These are phyloP conservation scores for Pomatostomus ruficeps DNA, from an alignment of 2,113 vertebrate species.

Conservation along the genomic window DNA sequence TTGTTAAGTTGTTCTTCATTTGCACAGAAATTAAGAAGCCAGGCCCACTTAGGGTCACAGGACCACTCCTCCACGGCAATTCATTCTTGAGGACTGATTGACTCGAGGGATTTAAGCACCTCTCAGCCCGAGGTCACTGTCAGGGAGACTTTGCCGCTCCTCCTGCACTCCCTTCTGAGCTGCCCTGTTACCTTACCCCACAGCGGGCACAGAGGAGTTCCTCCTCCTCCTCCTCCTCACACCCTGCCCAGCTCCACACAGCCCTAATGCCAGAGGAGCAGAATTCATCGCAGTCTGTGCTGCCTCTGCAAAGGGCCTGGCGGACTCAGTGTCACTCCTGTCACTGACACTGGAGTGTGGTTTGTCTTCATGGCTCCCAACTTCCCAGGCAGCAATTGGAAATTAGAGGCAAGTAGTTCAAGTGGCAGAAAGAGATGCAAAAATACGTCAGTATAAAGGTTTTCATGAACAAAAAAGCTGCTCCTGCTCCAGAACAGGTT, in stretches of 20 bases:
- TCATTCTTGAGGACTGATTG: neutral
- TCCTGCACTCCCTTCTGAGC: neutral
- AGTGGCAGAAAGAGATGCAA: neutral
- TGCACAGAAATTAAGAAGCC: neutral
- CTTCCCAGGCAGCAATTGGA: neutral
- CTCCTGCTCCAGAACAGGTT: neutral
- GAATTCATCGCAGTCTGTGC: neutral
- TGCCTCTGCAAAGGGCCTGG: neutral
- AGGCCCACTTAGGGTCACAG: neutral
- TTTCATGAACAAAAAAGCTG: neutral
- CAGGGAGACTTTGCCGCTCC: neutral
- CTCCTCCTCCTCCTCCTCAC: neutral
- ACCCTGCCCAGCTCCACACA: fast-evolving
- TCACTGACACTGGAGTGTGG: neutral
- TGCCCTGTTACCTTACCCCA: neutral
- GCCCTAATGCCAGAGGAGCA: neutral
- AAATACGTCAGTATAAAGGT: neutral
- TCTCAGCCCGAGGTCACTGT: neutral
- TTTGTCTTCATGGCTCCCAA: neutral
- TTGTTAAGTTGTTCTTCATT: neutral
- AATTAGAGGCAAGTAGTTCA: neutral
- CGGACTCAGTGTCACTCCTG: neutral
- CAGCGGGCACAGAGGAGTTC: neutral
- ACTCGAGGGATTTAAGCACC: neutral
- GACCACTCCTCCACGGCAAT: neutral